Evolutionary conservation across 2,888 invertebrate genomes (phyloP).

Genomic region (Lapara coniferarum): DNA sequence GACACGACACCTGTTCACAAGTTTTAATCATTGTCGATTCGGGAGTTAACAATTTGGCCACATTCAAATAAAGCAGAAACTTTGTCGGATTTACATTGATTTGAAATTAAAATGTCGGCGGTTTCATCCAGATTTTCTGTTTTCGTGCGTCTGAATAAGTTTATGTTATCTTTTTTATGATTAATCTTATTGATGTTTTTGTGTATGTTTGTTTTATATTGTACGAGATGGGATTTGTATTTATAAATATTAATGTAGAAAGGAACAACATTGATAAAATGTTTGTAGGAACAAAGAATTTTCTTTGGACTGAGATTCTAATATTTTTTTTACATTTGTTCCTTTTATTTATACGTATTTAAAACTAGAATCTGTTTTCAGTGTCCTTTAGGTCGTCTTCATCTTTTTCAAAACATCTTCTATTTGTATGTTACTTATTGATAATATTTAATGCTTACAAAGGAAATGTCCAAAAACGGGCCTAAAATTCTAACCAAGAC

Average conservation of each 20-base stretch:
- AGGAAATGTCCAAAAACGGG: too few relatives aligned
- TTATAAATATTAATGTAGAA: not conserved
- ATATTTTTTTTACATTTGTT: too few relatives aligned
- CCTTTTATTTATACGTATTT: too few relatives aligned
- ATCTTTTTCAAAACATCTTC: too few relatives aligned
- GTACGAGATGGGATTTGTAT: not conserved
- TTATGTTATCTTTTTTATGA: not conserved
- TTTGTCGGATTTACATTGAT: slow-evolving; percentile 26
- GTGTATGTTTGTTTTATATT: not conserved
- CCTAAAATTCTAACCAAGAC: too few relatives aligned
- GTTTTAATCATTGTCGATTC: slow-evolving; percentile 18
- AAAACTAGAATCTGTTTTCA: too few relatives aligned
- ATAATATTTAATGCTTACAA: too few relatives aligned
- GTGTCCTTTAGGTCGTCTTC: too few relatives aligned
- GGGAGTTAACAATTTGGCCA: slow-evolving; percentile 23
- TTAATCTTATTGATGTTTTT: not conserved
- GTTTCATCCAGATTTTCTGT: not conserved
- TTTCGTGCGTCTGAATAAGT: not conserved
- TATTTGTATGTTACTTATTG: too few relatives aligned
- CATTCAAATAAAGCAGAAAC: slow-evolving; percentile 18
- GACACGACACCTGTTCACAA: slow-evolving; percentile 20
- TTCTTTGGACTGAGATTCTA: too few relatives aligned
- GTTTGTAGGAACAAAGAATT: too few relatives aligned
- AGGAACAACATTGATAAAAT: not conserved
- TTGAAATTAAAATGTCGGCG: slow-evolving; percentile 28